phyloP scores from a whole-genome alignment of 2,888 invertebrate genomes.

The Brachylomia viminalis region DNA sequence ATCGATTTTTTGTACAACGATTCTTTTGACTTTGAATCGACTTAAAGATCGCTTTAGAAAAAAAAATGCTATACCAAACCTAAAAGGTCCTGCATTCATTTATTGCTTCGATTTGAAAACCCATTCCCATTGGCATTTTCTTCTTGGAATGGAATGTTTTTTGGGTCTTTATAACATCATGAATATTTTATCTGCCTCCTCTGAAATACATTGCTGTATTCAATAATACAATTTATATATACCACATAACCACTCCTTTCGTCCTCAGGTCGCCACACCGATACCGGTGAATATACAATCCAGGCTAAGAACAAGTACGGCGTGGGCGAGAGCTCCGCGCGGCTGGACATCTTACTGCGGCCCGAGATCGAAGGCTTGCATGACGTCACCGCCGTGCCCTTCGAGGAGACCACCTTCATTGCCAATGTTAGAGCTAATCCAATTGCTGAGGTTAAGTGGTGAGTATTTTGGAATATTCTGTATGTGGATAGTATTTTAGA shows the following conservation, averaged over 20 bases:
- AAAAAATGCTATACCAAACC: neutral
- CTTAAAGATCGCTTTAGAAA: neutral
- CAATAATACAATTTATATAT: neutral
- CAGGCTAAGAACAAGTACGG: constrained; percentile 96
- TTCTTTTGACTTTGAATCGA: neutral
- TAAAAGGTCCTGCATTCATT: neutral
- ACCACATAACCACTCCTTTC: neutral
- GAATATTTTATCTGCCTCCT: neutral
- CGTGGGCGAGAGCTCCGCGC: constrained; percentile 93
- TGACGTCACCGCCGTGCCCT: constrained; percentile 94
- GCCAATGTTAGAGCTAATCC: constrained; percentile 97
- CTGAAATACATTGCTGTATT: neutral
- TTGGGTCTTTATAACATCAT: neutral
- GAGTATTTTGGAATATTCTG: constrained; percentile 48
- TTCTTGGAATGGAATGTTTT: neutral
- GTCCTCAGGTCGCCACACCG: constrained; percentile 91
- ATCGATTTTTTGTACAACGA: too few relatives aligned
- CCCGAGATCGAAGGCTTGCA: constrained; percentile 95
- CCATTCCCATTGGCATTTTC: neutral
- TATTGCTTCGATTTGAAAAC: neutral
- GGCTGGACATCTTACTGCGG: constrained; percentile 94
- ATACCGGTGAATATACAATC: constrained; percentile 95
- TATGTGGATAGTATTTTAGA: neutral
- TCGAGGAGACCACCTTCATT: constrained; percentile 94
- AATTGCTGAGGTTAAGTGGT: constrained; percentile 96